These are phyloP conservation scores for Allenopithecus nigroviridis DNA, from an alignment of 2,797 vertebrate genomes.

Conservation along the genomic window DNA sequence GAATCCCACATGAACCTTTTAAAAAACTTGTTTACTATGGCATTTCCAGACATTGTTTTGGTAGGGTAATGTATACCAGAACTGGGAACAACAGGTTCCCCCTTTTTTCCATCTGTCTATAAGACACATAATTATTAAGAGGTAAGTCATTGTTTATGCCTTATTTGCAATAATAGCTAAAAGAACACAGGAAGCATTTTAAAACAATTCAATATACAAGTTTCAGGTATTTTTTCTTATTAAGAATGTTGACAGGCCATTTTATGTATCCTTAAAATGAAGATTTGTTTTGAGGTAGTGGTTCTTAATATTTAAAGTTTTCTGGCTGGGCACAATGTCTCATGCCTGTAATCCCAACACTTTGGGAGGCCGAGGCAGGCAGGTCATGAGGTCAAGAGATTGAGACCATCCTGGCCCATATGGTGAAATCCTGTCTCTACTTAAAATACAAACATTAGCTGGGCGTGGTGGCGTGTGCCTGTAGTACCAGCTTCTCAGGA, in stretches of 20 bases:
- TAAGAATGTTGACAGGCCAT: constrained; percentile 22
- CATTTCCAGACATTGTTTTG: constrained; percentile 48
- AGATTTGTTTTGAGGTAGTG: not conserved
- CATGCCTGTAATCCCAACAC: not conserved
- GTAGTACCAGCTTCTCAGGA: not conserved
- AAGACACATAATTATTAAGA: constrained; percentile 20
- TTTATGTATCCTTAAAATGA: not conserved
- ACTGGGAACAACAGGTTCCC: not conserved
- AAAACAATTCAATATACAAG: not conserved
- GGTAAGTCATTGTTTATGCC: not conserved
- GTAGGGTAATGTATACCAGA: not conserved
- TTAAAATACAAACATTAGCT: not conserved
- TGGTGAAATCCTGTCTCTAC: not conserved
- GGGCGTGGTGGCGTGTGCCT: not conserved
- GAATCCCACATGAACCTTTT: not conserved
- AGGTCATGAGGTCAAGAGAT: not conserved
- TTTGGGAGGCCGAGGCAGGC: not conserved
- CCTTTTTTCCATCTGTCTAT: not conserved
- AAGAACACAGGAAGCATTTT: constrained; percentile 25
- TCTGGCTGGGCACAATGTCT: not conserved
- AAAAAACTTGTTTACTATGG: not conserved
- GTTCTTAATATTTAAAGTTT: not conserved
- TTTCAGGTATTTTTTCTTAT: constrained; percentile 39
- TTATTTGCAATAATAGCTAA: not conserved
- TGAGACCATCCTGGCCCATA: not conserved